These are phyloP conservation scores for Thunnus thynnus DNA, from an alignment of 2,113 vertebrate species.

Conservation along the genomic window DNA sequence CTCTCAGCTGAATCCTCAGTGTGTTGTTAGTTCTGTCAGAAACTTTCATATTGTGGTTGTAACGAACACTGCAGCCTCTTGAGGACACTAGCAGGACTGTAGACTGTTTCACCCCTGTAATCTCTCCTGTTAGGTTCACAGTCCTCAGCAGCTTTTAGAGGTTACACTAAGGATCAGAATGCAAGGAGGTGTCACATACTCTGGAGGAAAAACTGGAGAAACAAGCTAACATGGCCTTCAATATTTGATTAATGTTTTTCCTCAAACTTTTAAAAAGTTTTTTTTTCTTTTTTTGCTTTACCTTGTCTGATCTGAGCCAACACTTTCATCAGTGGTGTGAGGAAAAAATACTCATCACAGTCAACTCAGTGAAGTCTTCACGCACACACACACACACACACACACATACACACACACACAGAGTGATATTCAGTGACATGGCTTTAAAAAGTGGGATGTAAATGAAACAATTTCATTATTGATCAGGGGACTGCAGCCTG, in stretches of 20 bases:
- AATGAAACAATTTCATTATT: conserved; percentile 47
- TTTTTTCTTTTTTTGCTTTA: background rate
- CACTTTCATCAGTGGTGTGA: conserved; percentile 4
- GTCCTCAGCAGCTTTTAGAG: conserved; percentile 5
- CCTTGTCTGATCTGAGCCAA: conserved; percentile 7
- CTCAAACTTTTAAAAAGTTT: background rate
- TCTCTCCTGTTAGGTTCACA: background rate
- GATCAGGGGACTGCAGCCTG: conserved; percentile 33
- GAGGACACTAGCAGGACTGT: background rate
- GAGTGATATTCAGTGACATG: background rate
- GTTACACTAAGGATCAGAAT: conserved; percentile 11
- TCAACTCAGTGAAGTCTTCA: too few relatives aligned
- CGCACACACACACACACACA: background rate
- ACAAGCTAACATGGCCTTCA: background rate
- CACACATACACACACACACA: conserved; percentile 3
- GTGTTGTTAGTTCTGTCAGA: conserved; percentile 2
- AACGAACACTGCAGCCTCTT: conserved; percentile 15
- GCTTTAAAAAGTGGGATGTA: conserved; percentile 28
- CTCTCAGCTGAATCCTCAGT: background rate
- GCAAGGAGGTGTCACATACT: background rate
- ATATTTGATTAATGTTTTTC: conserved; percentile 25
- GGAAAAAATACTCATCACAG: background rate
- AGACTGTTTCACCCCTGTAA: background rate
- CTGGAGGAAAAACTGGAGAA: background rate
- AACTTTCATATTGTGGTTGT: conserved; percentile 5